These are phyloP conservation scores for Melanargia galathea DNA, from an alignment of 2,888 invertebrate genomes.

Conservation along the genomic window DNA sequence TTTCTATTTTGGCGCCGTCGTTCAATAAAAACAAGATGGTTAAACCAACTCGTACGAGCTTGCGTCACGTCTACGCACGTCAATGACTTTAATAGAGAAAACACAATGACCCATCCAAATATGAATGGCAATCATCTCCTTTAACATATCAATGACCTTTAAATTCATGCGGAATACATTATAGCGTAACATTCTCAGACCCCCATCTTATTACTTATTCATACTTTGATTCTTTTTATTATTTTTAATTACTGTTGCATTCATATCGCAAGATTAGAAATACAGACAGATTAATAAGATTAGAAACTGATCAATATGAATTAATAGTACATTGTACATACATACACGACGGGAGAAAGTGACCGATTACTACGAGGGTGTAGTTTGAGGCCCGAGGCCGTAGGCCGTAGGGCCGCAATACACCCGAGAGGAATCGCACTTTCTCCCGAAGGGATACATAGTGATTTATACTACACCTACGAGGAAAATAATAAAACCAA, in stretches of 20 bases:
- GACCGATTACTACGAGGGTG: no score
- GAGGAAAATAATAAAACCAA: no score
- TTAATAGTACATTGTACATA: no score
- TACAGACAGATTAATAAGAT: no score
- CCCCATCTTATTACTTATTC: no score
- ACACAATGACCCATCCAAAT: constrained; percentile 11
- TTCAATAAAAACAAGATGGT: constrained; percentile 2
- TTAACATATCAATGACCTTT: constrained; percentile 12
- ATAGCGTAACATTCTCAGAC: not conserved
- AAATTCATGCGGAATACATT: not conserved
- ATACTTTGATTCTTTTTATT: not conserved
- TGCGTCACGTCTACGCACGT: constrained; percentile 11
- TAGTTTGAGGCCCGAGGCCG: no score
- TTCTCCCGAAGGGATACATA: no score
- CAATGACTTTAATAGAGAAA: constrained; percentile 9
- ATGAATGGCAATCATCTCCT: constrained; percentile 8
- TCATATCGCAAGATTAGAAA: not conserved
- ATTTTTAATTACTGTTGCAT: not conserved
- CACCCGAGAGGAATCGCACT: no score
- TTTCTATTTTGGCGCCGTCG: constrained; percentile 1
- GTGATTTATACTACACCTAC: no score
- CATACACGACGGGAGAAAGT: no score
- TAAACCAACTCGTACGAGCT: not conserved
- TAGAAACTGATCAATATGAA: no score
- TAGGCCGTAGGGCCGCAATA: no score